phyloP scores from a whole-genome alignment of 2,113 vertebrate species.

The Cathartes aura region DNA sequence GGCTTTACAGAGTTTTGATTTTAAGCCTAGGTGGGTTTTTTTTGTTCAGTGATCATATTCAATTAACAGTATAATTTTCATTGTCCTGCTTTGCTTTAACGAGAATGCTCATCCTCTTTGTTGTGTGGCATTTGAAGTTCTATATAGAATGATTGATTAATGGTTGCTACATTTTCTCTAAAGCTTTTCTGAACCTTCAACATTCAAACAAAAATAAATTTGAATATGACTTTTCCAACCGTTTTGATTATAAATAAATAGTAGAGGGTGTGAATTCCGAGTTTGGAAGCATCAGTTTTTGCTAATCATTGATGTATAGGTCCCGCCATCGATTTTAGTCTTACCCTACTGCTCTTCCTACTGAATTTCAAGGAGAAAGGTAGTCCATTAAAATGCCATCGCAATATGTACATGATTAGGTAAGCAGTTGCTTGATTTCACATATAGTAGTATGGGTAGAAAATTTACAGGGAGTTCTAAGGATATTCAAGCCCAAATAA shows the following conservation, averaged over 20 bases:
- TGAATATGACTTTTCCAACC: background rate
- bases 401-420: background rate
- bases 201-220: background rate
- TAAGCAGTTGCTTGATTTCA: background rate
- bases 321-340: background rate
- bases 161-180: background rate
- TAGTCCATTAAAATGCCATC: background rate
- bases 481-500: background rate
- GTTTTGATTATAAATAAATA: background rate
- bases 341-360: background rate
- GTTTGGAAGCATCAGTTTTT: background rate
- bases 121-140: background rate
- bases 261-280: background rate
- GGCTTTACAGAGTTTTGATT: background rate
- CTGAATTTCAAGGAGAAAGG: background rate
- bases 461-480: background rate
- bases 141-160: background rate
- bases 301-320: background rate
- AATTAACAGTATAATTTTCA: background rate
- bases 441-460: background rate
- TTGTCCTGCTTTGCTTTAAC: background rate
- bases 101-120: background rate
- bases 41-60: background rate
- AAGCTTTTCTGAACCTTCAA: background rate
- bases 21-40: background rate